A percentile compares a stretch with the other conserved stretches of the same genome.
Conservation (phyloP, 2,113 vertebrate genomes). For the Lepus timidus region DNA sequence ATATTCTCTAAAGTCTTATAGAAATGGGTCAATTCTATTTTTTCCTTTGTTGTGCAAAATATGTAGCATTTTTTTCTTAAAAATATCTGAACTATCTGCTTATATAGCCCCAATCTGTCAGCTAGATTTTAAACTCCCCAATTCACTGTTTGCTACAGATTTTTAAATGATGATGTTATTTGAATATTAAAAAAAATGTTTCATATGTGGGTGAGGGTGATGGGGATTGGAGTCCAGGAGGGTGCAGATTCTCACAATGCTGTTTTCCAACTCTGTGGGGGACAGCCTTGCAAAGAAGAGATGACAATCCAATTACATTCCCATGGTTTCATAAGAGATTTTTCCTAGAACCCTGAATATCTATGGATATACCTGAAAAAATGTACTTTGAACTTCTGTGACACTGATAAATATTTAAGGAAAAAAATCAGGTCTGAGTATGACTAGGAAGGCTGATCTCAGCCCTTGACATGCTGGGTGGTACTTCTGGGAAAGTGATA, state of each 20-base stretch:
- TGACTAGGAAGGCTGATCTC: neutral
- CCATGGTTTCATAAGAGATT: neutral
- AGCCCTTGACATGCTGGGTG: neutral
- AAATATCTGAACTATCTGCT: constrained; percentile 66
- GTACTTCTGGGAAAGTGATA: neutral
- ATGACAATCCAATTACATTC: neutral
- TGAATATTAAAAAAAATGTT: neutral
- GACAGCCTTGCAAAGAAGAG: neutral
- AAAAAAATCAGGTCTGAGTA: neutral
- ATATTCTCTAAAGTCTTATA: constrained; percentile 61
- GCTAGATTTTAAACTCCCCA: constrained; percentile 74
- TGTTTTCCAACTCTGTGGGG: neutral
- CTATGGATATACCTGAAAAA: neutral
- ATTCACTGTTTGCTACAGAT: constrained; percentile 50
- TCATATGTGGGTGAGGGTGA: neutral
- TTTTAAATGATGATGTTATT: constrained; percentile 32
- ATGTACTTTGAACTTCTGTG: neutral
- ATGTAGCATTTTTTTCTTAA: constrained; percentile 23
- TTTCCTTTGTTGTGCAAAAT: constrained; percentile 78
- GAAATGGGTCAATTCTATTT: constrained; percentile 78
- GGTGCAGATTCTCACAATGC: neutral
- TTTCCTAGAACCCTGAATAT: neutral
- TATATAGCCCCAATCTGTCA: constrained; percentile 74
- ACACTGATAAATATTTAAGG: neutral
- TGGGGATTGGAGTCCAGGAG: neutral